Base-by-base conservation (phyloP, 2,113 vertebrate species). In the Tyrannus savana region DNA sequence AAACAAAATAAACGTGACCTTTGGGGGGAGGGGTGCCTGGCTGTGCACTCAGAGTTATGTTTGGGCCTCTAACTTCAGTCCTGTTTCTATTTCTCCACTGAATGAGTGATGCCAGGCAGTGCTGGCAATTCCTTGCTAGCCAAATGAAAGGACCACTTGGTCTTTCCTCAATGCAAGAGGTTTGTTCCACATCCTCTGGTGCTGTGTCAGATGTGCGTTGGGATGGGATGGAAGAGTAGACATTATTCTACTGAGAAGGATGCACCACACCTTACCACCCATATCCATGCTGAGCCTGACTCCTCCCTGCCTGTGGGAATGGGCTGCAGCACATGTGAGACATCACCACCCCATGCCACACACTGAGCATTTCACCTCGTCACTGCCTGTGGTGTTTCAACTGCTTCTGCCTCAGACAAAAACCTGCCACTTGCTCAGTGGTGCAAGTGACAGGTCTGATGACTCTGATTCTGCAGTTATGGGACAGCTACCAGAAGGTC, bases 1-100 rank as follows among this genome's bases (percentile, higher is more conserved):
- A 22, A 84, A 60, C 69, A 78, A 96, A 96, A 97, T 96, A 97
- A 97, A 97, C 49, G 33, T 82, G 42, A 86, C 44, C 24, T 90
- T 8, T 63, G 8, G 2, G 33, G 35, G 71, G 37, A 81, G 39
- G 28, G 16, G 39, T 80, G 42, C 49, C 25, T 86, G 33, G 21
- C 42, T 91, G 27, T 69, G 80, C 28, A 22, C 42, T 80, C 24
- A 18, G 19, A 27, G 24, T 66, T 73, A 33, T 0, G 1, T 62
- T 62, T 84, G 41, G 39, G 47, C 37, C 42, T 92, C 75, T 94
- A 39, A 90, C 59, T 35, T 74, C 31, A 64, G 39, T 63, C 68
- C 33, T 66, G 14, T 78, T 93, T 76, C 50, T 16, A 11, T 63
- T 93, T 91, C 49, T 83, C 11, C 42, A n/a, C 30, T 27, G 64